Evolutionary conservation across 2,797 vertebrate genomes (phyloP).

Genomic region (Onychomys leucogaster): DNA sequence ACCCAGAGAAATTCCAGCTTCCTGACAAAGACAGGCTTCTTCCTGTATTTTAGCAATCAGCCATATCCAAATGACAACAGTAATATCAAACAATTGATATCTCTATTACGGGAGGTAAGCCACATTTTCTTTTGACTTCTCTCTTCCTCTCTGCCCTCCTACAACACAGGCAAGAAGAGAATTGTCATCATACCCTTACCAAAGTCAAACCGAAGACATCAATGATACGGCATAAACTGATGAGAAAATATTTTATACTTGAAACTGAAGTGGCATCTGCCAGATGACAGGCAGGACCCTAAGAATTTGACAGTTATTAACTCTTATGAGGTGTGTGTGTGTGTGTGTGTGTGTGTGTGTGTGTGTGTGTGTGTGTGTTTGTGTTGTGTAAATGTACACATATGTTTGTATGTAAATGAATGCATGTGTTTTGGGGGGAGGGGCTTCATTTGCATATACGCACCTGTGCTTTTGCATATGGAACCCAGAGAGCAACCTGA

Average conservation of each 20-base stretch:
- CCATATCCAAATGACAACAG: neutral
- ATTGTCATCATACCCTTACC: neutral
- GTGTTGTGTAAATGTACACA: too few species aligned
- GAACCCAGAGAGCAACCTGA: neutral
- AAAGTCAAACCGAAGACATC: constrained; percentile 9
- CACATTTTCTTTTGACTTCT: neutral
- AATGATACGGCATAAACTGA: neutral
- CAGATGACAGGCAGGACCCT: neutral
- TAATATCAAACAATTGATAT: neutral
- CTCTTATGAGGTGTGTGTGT: neutral
- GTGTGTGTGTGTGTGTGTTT: too few species aligned
- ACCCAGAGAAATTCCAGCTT: neutral
- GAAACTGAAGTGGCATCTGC: neutral
- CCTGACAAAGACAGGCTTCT: neutral
- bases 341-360: too few species aligned
- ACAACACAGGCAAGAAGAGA: neutral
- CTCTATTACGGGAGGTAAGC: neutral
- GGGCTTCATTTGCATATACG: neutral
- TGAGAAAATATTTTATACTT: constrained; percentile 3
- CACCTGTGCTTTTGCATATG: neutral
- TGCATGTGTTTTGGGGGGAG: neutral
- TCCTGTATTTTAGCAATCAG: neutral
- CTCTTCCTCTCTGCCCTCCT: neutral
- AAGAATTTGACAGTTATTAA: constrained; percentile 12
- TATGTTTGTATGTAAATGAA: neutral